phyloP scores from a whole-genome alignment of 2,113 vertebrate genomes.

The Epinephelus moara region DNA sequence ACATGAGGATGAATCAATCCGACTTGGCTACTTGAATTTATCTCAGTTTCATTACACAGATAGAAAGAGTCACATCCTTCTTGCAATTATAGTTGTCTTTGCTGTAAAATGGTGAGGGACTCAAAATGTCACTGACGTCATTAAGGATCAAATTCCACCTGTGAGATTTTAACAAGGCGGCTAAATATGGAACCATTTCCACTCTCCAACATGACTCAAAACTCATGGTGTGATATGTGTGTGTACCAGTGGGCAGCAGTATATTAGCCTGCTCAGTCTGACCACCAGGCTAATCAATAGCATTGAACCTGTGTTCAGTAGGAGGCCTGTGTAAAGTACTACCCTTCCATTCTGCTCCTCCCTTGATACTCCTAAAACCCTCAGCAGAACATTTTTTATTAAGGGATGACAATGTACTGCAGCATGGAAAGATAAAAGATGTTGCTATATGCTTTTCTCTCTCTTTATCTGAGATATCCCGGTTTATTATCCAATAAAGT shows the following conservation, averaged over 20 bases:
- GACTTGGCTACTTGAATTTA: not conserved
- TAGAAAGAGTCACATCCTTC: not conserved
- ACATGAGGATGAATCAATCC: not conserved
- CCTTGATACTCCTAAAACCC: conserved; percentile 1
- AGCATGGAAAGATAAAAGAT: conserved; percentile 15
- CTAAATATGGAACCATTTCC: conserved; percentile 2
- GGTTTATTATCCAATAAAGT: conserved; percentile 5
- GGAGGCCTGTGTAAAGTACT: conserved; percentile 17
- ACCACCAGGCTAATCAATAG: conserved; percentile 40
- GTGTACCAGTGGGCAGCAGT: conserved; percentile 21
- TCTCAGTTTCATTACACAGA: not conserved
- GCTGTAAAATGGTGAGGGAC: not conserved
- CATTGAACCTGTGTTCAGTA: conserved; percentile 29
- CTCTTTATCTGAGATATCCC: conserved; percentile 10
- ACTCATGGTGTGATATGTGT: conserved; percentile 25
- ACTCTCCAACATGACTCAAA: conserved; percentile 5
- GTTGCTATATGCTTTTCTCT: not conserved
- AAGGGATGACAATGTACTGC: not conserved
- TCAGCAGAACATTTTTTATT: conserved; percentile 5
- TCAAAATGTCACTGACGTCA: not conserved
- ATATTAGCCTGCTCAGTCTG: conserved; percentile 39
- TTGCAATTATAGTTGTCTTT: not conserved
- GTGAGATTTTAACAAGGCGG: not conserved
- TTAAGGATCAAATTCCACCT: not conserved
- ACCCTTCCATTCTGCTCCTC: not conserved